Conservation (phyloP, 2,113 vertebrate genomes). For the Cricetomys ansorgei region DNA sequence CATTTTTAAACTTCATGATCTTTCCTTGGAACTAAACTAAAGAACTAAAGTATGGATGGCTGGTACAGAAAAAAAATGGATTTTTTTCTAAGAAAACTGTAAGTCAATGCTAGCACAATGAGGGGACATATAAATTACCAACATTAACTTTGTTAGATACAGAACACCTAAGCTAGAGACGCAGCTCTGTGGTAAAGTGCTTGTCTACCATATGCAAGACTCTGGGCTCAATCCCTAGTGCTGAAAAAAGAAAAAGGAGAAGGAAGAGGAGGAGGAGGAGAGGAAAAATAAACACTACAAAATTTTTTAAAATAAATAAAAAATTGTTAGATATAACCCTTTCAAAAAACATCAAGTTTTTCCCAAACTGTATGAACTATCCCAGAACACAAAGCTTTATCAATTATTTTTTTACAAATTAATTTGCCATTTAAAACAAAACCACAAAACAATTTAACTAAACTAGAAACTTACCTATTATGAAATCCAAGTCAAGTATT, state of each 20-base stretch:
- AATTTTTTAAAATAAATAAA: neutral
- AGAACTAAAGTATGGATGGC: neutral
- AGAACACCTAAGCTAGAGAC: neutral
- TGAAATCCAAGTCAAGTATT: neutral
- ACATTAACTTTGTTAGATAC: neutral
- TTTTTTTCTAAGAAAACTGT: neutral
- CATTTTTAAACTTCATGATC: slow-evolving; percentile 22
- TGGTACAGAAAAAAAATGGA: neutral
- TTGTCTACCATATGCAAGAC: neutral
- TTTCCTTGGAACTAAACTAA: neutral
- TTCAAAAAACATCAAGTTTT: slow-evolving; percentile 23
- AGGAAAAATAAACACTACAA: neutral
- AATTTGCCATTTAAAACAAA: slow-evolving; percentile 51
- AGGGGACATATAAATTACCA: slow-evolving; percentile 18
- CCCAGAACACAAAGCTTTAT: neutral
- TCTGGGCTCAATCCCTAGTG: neutral
- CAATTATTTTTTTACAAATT: slow-evolving; percentile 29
- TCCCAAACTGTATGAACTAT: slow-evolving; percentile 19
- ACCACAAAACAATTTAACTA: neutral
- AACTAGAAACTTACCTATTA: neutral
- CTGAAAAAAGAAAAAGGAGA: neutral
- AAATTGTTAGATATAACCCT: neutral
- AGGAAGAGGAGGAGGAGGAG: neutral
- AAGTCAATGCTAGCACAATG: slow-evolving; percentile 28
- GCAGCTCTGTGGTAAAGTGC: neutral